phyloP scores from a whole-genome alignment of 2,797 vertebrate species.

The Remorina albescens region DNA sequence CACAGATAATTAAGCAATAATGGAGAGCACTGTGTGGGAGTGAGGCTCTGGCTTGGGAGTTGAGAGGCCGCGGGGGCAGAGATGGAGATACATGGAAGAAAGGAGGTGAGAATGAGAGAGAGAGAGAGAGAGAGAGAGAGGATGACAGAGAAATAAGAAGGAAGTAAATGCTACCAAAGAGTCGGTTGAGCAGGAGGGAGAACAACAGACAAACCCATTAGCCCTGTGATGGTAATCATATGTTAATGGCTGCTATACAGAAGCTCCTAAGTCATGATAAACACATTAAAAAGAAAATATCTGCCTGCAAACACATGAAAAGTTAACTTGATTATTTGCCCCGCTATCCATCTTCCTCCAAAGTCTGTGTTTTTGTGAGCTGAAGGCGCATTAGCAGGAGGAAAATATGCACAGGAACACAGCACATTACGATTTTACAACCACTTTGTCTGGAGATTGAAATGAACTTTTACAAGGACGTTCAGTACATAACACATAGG shows the following conservation, averaged over 20 bases:
- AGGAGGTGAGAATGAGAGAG: constrained; percentile 32
- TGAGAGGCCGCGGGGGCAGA: constrained; percentile 51
- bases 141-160: constrained; percentile 11
- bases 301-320: constrained; percentile 73
- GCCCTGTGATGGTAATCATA: constrained; percentile 77
- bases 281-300: constrained; percentile 78
- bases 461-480: constrained; percentile 54
- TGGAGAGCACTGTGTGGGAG: constrained; percentile 60
- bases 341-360: constrained; percentile 69
- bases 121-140: constrained; percentile 18
- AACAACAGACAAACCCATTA: constrained; percentile 72
- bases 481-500: constrained; percentile 32
- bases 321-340: constrained; percentile 73
- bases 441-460: constrained; percentile 46
- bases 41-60: constrained; percentile 52
- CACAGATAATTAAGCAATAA: constrained; percentile 80
- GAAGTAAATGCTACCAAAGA: constrained; percentile 33
- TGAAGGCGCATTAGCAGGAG: constrained; percentile 57
- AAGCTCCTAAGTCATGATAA: constrained; percentile 77
- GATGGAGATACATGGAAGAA: constrained; percentile 50
- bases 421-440: constrained; percentile 63
- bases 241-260: constrained; percentile 72
- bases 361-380: constrained; percentile 48
- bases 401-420: constrained; percentile 38
- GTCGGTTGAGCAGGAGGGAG: constrained; percentile 42